Evolutionary conservation across 1,140 invertebrate genomes (phyloP), one percentile per base, ranked within the genome.

Genomic region (Neotoxoptera formosana): DNA sequence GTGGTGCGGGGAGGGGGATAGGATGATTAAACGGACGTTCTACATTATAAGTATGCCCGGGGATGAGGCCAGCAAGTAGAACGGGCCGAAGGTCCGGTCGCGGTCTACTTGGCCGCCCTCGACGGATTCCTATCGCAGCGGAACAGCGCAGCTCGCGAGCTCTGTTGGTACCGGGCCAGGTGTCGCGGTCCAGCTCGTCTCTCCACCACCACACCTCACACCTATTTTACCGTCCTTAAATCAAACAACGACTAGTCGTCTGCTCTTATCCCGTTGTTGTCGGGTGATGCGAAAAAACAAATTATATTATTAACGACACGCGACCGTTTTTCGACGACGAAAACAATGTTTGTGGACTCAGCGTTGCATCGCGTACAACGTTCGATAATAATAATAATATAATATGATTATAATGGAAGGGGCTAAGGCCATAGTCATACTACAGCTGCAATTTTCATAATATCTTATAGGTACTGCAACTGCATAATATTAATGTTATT

Each of bases 81-180:
- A 76, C 60, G 60, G n/a, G 60, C 60, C n/a, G 60, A 76, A 76
- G 60, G 60, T 76, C 60, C 60, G 60, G 60, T 76, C 60, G n/a
- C 60, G 60, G n/a, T 76, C 60, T 76, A 76, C 60, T 76, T 76
- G 60, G 60, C 60, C 14, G 60, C 30, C 14, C 4, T 76, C 60
- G 14, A 76, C 60, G 60, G 14, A 76, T 76, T 76, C 60, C 60
- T 76, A 76, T 76, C 60, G 60, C 60, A 76, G 30, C 60, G 60
- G 60, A 76, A 76, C 60, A 30, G 60, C 60, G 14, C 41, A 41
- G 30, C 30, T 67, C 60, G 14, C 30, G 30, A 34, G 60, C 14
- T 76, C 30, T 17, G 30, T 76, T 76, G 60, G 60, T 76, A 76
- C 60, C n/a, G 60, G 60, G 60, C 60, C 60, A 76, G 60, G 60